These are phyloP conservation scores for Chelonia mydas DNA, from an alignment of 2,797 vertebrate species.

Conservation along the genomic window DNA sequence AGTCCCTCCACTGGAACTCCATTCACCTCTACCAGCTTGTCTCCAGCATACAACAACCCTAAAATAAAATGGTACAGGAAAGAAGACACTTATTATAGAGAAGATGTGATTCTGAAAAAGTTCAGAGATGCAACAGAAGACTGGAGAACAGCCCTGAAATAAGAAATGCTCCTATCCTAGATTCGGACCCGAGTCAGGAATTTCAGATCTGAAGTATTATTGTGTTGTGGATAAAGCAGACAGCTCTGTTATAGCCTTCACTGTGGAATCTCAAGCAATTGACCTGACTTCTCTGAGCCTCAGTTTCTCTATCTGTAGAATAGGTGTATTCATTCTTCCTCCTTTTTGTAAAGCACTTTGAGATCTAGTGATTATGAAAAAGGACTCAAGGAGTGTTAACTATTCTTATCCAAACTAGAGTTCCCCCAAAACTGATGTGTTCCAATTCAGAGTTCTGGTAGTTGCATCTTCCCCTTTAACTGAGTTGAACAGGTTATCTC, in stretches of 20 bases:
- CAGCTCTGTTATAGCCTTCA: not conserved
- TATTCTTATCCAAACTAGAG: not conserved
- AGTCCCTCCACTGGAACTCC: slow-evolving; percentile 91
- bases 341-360: not conserved
- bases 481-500: not conserved
- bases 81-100: not conserved
- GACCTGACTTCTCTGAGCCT: not conserved
- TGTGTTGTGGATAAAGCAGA: not conserved
- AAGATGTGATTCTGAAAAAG: not conserved
- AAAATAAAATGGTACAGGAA: slow-evolving; percentile 9
- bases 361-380: not conserved
- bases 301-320: not conserved
- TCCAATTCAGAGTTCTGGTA: not conserved
- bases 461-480: not conserved
- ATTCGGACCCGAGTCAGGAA: not conserved
- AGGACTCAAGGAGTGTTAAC: not conserved
- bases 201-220: not conserved
- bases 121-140: not conserved
- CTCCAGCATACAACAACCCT: slow-evolving; percentile 94
- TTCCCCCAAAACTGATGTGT: not conserved
- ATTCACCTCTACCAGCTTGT: slow-evolving; percentile 95
- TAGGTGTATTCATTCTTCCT: not conserved
- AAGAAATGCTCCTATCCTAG: not conserved
- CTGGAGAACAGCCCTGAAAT: not conserved
- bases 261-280: too few relatives aligned